Evolutionary conservation across 2,113 vertebrate genomes (phyloP).

Genomic region (Gymnarchus niloticus): DNA sequence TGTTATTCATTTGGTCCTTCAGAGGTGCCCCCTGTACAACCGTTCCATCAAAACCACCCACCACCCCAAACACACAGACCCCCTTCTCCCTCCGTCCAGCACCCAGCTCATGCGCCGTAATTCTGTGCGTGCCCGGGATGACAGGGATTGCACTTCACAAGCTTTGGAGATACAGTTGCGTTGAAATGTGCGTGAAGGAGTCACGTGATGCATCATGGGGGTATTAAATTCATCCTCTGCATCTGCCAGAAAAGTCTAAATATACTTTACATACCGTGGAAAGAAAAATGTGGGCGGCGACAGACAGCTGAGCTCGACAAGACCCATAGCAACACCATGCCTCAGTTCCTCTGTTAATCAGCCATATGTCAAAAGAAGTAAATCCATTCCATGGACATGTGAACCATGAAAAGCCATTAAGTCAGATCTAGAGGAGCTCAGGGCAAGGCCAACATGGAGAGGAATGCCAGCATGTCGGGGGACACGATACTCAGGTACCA

Average conservation of each 20-base stretch:
- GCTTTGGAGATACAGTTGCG: neutral
- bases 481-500: neutral
- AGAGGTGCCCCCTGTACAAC: neutral
- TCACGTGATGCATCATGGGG: neutral
- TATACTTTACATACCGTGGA: neutral
- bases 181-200: neutral
- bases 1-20: neutral
- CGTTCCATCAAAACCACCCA: neutral
- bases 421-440: neutral
- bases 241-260: neutral
- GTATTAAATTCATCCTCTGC: neutral
- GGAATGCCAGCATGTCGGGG: neutral
- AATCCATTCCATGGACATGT: neutral
- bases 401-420: neutral
- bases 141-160: neutral
- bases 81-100: neutral
- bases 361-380: neutral
- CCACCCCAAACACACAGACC: neutral
- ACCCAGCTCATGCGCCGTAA: neutral
- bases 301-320: neutral
- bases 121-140: neutral
- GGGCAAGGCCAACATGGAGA: neutral
- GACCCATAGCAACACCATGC: neutral
- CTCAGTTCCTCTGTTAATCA: neutral
- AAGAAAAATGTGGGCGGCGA: neutral